Conservation (phyloP, 1,140 invertebrate species). For the Lasaia peninsularis region DNA sequence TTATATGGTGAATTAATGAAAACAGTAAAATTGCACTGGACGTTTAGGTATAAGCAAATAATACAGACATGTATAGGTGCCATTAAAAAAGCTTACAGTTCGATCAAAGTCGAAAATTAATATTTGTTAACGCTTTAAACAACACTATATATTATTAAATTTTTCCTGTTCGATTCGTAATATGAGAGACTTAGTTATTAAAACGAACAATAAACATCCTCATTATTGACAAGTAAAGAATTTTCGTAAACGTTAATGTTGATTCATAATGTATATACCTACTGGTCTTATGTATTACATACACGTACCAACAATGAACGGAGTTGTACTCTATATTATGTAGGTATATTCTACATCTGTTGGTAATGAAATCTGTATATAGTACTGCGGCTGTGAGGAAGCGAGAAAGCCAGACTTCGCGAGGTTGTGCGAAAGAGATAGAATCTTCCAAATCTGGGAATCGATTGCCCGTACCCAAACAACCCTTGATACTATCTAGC, state of each 20-base stretch:
- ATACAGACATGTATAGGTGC: too few relatives aligned
- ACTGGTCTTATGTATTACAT: neutral
- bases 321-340: neutral
- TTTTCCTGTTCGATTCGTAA: too few relatives aligned
- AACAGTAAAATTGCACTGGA: neutral
- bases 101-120: too few relatives aligned
- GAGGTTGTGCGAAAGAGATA: slow-evolving; percentile 28
- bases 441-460: slow-evolving; percentile 55
- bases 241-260: neutral
- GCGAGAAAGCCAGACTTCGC: slow-evolving; percentile 28
- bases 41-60: too few relatives aligned
- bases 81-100: too few relatives aligned
- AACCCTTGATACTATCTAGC: slow-evolving; percentile 46
- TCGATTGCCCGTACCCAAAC: slow-evolving; percentile 54
- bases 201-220: neutral
- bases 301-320: slow-evolving; percentile 6
- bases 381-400: slow-evolving; percentile 31
- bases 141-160: too few relatives aligned
- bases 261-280: neutral
- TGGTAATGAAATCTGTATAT: slow-evolving; percentile 39
- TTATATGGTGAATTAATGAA: neutral
- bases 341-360: slow-evolving; percentile 11
- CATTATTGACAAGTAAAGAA: neutral
- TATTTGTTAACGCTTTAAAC: too few relatives aligned
- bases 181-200: neutral